Conservation (phyloP, 1,140 invertebrate species). For the Zaprionus vittiger region DNA sequence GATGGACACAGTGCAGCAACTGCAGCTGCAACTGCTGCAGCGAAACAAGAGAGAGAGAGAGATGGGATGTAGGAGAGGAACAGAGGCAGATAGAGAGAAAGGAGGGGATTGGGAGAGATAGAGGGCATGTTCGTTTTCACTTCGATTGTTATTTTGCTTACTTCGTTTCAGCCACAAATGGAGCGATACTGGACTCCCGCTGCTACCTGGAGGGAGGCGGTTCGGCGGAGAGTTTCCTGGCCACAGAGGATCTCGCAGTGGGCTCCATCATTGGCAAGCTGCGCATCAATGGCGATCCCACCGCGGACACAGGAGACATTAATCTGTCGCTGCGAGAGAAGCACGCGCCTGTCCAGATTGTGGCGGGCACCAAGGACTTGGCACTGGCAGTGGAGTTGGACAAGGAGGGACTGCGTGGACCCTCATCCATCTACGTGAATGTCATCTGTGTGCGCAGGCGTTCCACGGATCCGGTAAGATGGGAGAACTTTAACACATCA, state of each 20-base stretch:
- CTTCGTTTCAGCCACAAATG: slow-evolving; percentile 64
- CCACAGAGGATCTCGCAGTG: slow-evolving; percentile 92
- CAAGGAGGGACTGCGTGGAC: slow-evolving; percentile 93
- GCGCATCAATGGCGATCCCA: slow-evolving; percentile 92
- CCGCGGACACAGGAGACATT: slow-evolving; percentile 89
- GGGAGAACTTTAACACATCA: background rate
- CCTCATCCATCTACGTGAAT: slow-evolving; percentile 93
- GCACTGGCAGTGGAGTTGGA: slow-evolving; percentile 91
- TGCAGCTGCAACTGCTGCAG: slow-evolving; percentile 48
- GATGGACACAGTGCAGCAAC: slow-evolving; percentile 61
- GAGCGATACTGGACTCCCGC: slow-evolving; percentile 90
- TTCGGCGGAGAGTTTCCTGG: slow-evolving; percentile 95
- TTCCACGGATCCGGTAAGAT: slow-evolving; percentile 90
- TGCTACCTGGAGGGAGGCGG: slow-evolving; percentile 95
- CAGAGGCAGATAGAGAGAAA: slow-evolving; percentile 49
- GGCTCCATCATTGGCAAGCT: slow-evolving; percentile 91
- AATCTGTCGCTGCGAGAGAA: slow-evolving; percentile 91
- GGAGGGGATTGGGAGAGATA: slow-evolving; percentile 39
- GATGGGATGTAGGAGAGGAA: background rate
- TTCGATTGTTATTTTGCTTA: slow-evolving; percentile 24
- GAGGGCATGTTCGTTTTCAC: slow-evolving; percentile 29
- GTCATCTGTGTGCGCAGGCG: slow-evolving; percentile 92
- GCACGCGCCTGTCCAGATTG: slow-evolving; percentile 91
- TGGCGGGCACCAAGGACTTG: slow-evolving; percentile 91
- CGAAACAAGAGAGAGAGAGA: background rate